Evolutionary conservation across 2,888 invertebrate genomes (phyloP), one percentile per base, ranked within the genome.

Genomic region (Nephrocerus scutellatus): DNA sequence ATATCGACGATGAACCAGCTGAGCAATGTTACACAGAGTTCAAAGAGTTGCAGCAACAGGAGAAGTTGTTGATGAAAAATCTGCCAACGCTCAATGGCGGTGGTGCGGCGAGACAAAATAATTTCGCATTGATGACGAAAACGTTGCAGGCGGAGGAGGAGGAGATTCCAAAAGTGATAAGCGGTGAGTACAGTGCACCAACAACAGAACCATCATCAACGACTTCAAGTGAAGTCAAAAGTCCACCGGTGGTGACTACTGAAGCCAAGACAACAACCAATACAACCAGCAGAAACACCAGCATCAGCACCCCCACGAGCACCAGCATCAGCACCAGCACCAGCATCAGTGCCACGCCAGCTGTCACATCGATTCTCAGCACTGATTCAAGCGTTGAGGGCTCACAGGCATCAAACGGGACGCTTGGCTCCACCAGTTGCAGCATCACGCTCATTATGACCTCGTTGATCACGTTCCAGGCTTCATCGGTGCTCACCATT

Each of bases 391-490:
- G 62, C 59, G 60, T 56, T 46, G 72, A 60, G 53, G 66, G 62
- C 50, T 46, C 46, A 5, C 48, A 44, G 9, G 59, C 30, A 53
- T 59, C 15, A 4, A 38, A 21, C 12, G 29, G 30, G n/a, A 46
- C 76, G 9, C 74, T 81, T 35, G 82, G 86, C 7, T 88, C 88
- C 59, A 89, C 89, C 59, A 89, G 88, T 64, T 91, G 91, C n/a
- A n/a, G n/a, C n/a, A n/a, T n/a, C n/a, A n/a, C n/a, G n/a, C n/a
- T n/a, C n/a, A n/a, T n/a, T n/a, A n/a, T n/a, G n/a, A n/a, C n/a
- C n/a, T n/a, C n/a, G n/a, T n/a, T n/a, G n/a, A n/a, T n/a, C n/a
- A n/a, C n/a, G n/a, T n/a, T n/a, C n/a, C n/a, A n/a, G n/a, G n/a
- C n/a, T n/a, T n/a, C n/a, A n/a, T n/a, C n/a, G n/a, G n/a, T n/a